Evolutionary conservation across 2,888 invertebrate species (phyloP), one percentile per base, ranked within the genome.

Genomic region (Protodeltote pygarga): DNA sequence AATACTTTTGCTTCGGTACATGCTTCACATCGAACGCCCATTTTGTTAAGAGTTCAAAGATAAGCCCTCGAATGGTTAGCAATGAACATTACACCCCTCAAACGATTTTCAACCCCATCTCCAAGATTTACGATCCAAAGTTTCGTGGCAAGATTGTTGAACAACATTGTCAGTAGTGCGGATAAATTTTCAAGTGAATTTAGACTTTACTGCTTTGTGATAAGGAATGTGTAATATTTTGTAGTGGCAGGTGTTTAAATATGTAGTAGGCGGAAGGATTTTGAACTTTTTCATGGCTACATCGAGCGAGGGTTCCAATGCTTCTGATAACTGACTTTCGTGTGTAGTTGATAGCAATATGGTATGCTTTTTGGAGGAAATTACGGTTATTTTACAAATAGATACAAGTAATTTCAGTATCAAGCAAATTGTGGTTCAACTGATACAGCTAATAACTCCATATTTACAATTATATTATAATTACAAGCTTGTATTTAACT

Each of bases 1-100:
- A 67, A 67, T 53, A 68, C 59, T 64, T 53, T 20, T 19, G 29
- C 28, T 52, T 34, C 42, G 46, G 20, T 40, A 28, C 25, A 32
- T 44, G 21, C 25, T 47, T 42, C 49, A 37, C 47, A 61, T 42
- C 39, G 32, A 55, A 69, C 42, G 25, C 62, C 47, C 48, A 58
- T 67, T 70, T 58, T 65, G 70, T 61, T 61, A 66, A 70, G 54
- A 65, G 66, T 58, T 52, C 50, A 46, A 54, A 62, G 66, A 67
- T 67, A 67, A 67, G 66, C 50, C 58, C 39, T 49, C 27, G 9
- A 65, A 66, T 38, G 48, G 33, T 40, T 35, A 28, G 28, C 29
- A 14, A 41, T 38, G 23, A 39, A 45, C 6, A 21, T 45, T 38
- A 21, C 1, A 39, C 2, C n/a, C 0, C 10, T 4, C 35, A 57